A percentile compares a stretch with the other conserved stretches of the same genome.
phyloP scores from a whole-genome alignment of 2,113 vertebrate genomes.

The Elephas maximus region DNA sequence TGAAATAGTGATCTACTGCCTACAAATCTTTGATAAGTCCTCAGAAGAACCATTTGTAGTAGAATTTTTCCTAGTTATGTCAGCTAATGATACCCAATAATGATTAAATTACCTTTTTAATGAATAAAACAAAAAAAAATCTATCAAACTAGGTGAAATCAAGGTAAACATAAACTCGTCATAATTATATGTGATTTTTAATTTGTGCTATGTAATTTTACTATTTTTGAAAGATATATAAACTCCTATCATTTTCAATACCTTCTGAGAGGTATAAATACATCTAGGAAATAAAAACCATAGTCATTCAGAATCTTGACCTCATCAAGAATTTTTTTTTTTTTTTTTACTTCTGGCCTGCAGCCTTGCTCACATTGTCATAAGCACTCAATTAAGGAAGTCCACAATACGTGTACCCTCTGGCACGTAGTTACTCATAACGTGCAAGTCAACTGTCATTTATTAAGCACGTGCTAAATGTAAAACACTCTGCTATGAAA shows the following conservation, averaged over 20 bases:
- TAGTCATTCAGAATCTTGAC: neutral
- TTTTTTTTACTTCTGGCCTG: neutral
- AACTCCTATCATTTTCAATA: neutral
- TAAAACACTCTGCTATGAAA: neutral
- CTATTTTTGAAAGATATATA: neutral
- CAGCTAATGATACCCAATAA: neutral
- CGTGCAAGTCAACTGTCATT: neutral
- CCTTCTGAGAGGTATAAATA: neutral
- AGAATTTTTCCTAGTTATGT: neutral
- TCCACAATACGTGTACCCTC: neutral
- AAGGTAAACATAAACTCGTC: neutral
- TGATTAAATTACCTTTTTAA: neutral
- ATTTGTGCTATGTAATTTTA: neutral
- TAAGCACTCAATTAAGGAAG: neutral
- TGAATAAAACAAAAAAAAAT: neutral
- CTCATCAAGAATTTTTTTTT: neutral
- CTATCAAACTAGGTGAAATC: conserved; percentile 1
- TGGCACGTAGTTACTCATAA: neutral
- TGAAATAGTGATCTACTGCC: neutral
- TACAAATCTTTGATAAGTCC: neutral
- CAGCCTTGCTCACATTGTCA: neutral
- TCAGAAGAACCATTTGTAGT: neutral
- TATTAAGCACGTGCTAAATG: neutral
- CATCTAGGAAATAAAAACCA: neutral
- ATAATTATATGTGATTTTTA: neutral